Conservation (phyloP, 2,888 invertebrate species). For the Mantis religiosa region DNA sequence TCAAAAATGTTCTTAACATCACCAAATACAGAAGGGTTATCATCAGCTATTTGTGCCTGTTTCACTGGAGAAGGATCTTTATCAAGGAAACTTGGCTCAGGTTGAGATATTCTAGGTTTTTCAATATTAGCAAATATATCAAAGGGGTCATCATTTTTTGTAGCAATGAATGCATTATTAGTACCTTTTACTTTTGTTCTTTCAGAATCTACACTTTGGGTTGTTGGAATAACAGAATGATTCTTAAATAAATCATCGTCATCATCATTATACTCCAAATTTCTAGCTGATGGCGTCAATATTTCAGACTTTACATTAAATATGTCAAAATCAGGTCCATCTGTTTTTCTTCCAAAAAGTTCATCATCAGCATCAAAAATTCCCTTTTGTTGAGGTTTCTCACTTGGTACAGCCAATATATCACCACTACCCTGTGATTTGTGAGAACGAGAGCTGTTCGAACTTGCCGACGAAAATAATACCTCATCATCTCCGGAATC, state of each 20-base stretch:
- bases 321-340: constrained; percentile 41
- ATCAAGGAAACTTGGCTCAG: background rate
- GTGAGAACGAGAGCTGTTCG: constrained; percentile 20
- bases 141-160: background rate
- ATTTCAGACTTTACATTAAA: constrained; percentile 34
- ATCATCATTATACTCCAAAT: constrained; percentile 6
- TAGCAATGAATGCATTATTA: background rate
- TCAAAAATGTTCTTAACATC: background rate
- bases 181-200: background rate
- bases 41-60: background rate
- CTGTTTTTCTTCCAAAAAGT: constrained; percentile 25
- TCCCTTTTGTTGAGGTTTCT: constrained; percentile 23
- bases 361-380: constrained; percentile 33
- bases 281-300: background rate
- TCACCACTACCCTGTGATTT: constrained; percentile 21
- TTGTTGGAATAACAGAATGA: background rate
- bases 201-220: background rate
- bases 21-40: background rate
- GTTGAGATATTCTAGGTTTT: background rate
- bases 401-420: background rate
- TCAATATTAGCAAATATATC: background rate
- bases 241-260: background rate
- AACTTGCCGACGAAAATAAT: constrained; percentile 28
- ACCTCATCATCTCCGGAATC: constrained; percentile 32
- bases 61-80: background rate